phyloP scores from a whole-genome alignment of 1,140 invertebrate species.

The Drosophila saltans region DNA sequence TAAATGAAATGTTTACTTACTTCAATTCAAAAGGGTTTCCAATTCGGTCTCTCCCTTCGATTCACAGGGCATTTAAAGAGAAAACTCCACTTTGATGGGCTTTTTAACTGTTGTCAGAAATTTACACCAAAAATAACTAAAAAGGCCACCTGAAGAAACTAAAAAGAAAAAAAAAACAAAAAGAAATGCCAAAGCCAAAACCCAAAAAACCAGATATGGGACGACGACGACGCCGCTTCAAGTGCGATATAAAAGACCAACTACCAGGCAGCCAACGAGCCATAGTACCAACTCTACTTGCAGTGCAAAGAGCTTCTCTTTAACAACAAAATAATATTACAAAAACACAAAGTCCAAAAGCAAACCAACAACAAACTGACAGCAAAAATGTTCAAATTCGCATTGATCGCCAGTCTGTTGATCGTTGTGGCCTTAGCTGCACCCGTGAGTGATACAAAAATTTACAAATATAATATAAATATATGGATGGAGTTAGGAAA shows the following conservation, averaged over 20 bases:
- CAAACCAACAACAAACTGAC: constrained; percentile 9
- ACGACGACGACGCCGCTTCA: constrained; percentile 40
- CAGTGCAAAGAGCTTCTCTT: constrained; percentile 67
- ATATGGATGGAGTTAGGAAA: background rate
- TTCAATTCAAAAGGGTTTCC: no score
- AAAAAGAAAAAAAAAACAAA: constrained; percentile 30
- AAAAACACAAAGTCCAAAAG: constrained; percentile 25
- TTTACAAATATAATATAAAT: background rate
- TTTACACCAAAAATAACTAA: background rate
- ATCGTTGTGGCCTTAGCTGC: constrained; percentile 58
- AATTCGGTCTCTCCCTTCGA: background rate
- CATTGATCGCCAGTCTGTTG: constrained; percentile 76
- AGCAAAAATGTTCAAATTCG: constrained; percentile 68
- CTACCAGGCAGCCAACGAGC: constrained; percentile 56
- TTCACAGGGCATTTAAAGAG: background rate
- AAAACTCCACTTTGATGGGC: background rate
- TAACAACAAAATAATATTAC: constrained; percentile 41
- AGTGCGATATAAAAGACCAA: constrained; percentile 77
- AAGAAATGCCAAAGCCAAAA: constrained; percentile 35
- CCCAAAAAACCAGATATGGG: constrained; percentile 43
- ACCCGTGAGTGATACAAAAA: constrained; percentile 63
- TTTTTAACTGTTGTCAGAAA: constrained; percentile 3
- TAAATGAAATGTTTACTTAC: no score
- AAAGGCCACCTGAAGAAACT: constrained; percentile 32
- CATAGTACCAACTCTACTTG: constrained; percentile 75